Conservation (phyloP, 2,113 vertebrate genomes). For the Penelope pileata region DNA sequence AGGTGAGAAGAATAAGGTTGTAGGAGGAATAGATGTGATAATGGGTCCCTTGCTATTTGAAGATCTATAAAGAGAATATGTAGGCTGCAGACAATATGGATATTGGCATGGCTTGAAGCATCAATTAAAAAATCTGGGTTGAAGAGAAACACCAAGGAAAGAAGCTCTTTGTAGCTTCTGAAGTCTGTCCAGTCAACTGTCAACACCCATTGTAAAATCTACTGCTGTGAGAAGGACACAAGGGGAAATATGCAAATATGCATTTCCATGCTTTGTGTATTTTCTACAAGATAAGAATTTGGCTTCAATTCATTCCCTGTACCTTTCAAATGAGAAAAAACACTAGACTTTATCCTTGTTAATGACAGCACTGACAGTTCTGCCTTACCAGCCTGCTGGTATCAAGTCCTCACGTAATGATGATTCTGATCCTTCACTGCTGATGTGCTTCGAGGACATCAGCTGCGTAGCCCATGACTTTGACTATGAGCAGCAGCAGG, state of each 20-base stretch:
- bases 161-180: not conserved
- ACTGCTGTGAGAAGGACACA: not conserved
- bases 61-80: not conserved
- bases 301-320: not conserved
- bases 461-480: fast-evolving
- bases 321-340: not conserved
- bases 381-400: not conserved
- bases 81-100: conserved; percentile 7
- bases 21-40: conserved; percentile 41
- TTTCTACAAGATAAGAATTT: not conserved
- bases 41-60: conserved; percentile 37
- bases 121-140: not conserved
- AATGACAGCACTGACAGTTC: not conserved
- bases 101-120: not conserved
- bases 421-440: not conserved
- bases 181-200: not conserved
- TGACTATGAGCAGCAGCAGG: not conserved
- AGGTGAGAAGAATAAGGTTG: not conserved
- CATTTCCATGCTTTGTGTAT: not conserved
- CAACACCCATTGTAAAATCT: not conserved
- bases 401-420: not conserved
- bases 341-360: not conserved
- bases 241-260: not conserved
- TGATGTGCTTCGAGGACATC: fast-evolving
- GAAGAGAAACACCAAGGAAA: conserved; percentile 14